Evolutionary conservation across 2,113 vertebrate species (phyloP), one percentile per base, ranked within the genome.

Genomic region (Tichodroma muraria): DNA sequence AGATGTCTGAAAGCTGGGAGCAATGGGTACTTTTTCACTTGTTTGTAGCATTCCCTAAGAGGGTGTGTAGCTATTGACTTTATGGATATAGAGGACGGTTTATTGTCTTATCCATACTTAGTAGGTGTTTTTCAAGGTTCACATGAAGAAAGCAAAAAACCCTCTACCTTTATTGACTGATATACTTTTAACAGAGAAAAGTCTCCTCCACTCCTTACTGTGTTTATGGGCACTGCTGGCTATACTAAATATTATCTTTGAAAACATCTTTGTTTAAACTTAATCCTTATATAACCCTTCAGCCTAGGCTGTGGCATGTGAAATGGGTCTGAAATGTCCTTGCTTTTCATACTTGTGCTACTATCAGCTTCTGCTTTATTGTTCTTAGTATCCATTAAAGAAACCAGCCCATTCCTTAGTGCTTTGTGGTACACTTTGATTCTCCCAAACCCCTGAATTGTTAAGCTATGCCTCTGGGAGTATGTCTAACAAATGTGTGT

Each of bases 241-340:
- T 83, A 6, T 75, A 37, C 53, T 68, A 77, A 83, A 82, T 84
- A 68, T 49, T 93, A 33, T 84, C 65, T 92, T 75, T 64, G 80
- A 75, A 93, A 96, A 85, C 57, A 89, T 94, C 79, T 76, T 53
- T 86, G 19, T 93, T 90, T 89, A 80, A 85, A 90, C 64, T 77
- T 83, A 47, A 50, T 79, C 65, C 25, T 87, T n/a, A 45, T 10
- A 11, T 87, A 95, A 79, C 53, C 49, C 23, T 92, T 75, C 54
- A 60, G 47, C 49, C 38, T 50, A 30, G 79, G 45, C 63, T 90
- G 54, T 25, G 40, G 33, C 35, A 15, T 57, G 23, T 80, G 80
- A 78, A 76, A 59, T 1, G 6, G 23, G 27, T 63, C 27, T 65
- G 64, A 89, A 90, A 54, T 30, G 24, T 63, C 61, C 42, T 73